Base-by-base conservation (phyloP, 2,797 vertebrate genomes). In the Paguma larvata region DNA sequence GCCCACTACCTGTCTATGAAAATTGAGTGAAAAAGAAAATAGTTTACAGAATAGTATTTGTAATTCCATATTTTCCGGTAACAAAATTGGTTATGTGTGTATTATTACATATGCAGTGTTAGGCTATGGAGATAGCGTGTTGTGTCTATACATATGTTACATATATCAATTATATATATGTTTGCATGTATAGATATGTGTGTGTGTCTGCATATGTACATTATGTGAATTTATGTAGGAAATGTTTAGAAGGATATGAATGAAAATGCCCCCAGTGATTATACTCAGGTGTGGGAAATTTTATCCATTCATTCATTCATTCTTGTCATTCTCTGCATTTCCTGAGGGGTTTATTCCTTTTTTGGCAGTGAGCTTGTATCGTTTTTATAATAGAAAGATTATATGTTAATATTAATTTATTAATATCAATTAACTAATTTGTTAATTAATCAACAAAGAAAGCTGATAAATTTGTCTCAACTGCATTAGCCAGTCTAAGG, bases 351-450 rank as follows among this genome's bases (percentile, higher is more conserved):
- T 59, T 65, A 68, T 59, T 70, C 25, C 59, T 23, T 21, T 79
- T 67, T 51, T 44, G 30, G 34, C 21, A 93, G 41, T 30, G 2
- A 82, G 79, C 14, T 44, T 91, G 6, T 63, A 41, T 70, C 94
- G 5, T 38, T 90, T 94, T 90, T 82, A 70, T 92, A 90, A 82
- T 46, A 51, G n/a, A 68, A 77, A 94, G 72, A 41, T 44, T 85
- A 80, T 16, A 19, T 89, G 7, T 27, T 94, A 79, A 27, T 73
- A 72, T 89, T 79, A 48, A 25, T 10, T 59, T 1, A 23, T 59
- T 59, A 56, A 23, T 56, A 21, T 23, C 21, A 21, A 56, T 56
- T 8, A 56, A 21, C 21, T 51, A 53, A 51, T 51, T 51, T 13
- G 23, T 59, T 59, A 59, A 59, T 59, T 9, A 59, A 59, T 59